These are phyloP conservation scores for Acanthococcus lagerstroemiae DNA, from an alignment of 2,888 invertebrate genomes.

Conservation along the genomic window DNA sequence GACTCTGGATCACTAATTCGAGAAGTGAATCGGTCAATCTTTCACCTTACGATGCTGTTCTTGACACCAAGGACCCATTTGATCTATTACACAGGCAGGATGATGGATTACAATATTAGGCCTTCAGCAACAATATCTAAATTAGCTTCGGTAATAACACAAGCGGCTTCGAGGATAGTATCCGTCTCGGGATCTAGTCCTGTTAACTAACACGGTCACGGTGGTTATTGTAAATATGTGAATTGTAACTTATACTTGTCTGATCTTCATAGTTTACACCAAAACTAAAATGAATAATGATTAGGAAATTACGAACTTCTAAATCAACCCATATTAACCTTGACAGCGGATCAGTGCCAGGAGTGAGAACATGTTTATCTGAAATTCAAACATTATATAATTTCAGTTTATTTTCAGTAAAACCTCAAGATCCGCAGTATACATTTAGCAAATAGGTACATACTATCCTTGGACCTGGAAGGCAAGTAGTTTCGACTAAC, in stretches of 20 bases:
- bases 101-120: conserved; percentile 70
- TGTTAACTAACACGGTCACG: conserved; percentile 67
- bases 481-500: too few relatives aligned
- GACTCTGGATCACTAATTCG: conserved; percentile 27
- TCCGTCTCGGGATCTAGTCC: conserved; percentile 68
- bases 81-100: conserved; percentile 55
- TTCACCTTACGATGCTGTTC: conserved; percentile 65
- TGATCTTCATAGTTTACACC: neutral
- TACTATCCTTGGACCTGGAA: too few relatives aligned
- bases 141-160: conserved; percentile 72
- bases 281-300: neutral
- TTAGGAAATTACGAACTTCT: conserved; percentile 9
- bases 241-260: too few relatives aligned
- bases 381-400: too few relatives aligned
- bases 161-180: conserved; percentile 79
- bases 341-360: neutral
- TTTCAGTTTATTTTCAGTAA: too few relatives aligned
- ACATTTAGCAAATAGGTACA: too few relatives aligned
- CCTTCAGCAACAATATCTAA: conserved; percentile 63
- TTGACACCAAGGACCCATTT: conserved; percentile 78
- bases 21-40: conserved; percentile 14
- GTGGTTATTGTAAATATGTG: too few relatives aligned
- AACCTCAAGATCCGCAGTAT: too few relatives aligned
- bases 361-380: neutral
- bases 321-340: conserved; percentile 16